These are phyloP conservation scores for Egretta garzetta DNA, from an alignment of 2,113 vertebrate species.

Conservation along the genomic window DNA sequence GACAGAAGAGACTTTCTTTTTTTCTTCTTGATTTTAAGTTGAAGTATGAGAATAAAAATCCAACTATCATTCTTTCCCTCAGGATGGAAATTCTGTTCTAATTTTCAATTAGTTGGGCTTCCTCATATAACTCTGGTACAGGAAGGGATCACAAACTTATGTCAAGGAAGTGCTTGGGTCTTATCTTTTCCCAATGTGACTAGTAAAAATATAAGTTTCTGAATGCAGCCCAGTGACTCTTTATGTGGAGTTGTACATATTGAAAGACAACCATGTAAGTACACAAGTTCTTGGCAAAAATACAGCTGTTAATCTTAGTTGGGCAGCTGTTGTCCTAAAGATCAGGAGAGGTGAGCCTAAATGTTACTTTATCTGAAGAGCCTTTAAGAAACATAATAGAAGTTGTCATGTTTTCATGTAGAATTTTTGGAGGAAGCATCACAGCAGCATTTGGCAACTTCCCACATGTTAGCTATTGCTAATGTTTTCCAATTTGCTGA, in stretches of 20 bases:
- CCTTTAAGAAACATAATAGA: not conserved
- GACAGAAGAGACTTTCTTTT: not conserved
- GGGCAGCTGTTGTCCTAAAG: not conserved
- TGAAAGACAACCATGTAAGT: not conserved
- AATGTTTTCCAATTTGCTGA: not conserved
- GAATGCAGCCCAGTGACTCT: not conserved
- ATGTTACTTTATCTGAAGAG: not conserved
- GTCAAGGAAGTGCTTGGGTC: not conserved
- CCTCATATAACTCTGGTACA: not conserved
- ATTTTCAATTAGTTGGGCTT: not conserved
- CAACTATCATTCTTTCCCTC: not conserved
- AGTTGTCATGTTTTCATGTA: not conserved
- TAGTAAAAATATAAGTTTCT: too few species aligned
- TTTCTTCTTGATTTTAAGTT: not conserved
- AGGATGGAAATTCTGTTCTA: not conserved
- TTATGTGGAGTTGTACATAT: not conserved
- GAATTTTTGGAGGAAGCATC: not conserved
- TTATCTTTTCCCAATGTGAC: too few species aligned
- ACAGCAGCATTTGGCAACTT: not conserved
- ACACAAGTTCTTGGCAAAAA: not conserved
- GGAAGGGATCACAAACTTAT: not conserved
- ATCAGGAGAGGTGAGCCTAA: not conserved
- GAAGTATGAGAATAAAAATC: not conserved
- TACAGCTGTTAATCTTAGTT: not conserved
- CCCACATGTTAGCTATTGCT: not conserved